Evolutionary conservation across 2,888 invertebrate genomes (phyloP).

Genomic region (Steinernema hermaphroditum): DNA sequence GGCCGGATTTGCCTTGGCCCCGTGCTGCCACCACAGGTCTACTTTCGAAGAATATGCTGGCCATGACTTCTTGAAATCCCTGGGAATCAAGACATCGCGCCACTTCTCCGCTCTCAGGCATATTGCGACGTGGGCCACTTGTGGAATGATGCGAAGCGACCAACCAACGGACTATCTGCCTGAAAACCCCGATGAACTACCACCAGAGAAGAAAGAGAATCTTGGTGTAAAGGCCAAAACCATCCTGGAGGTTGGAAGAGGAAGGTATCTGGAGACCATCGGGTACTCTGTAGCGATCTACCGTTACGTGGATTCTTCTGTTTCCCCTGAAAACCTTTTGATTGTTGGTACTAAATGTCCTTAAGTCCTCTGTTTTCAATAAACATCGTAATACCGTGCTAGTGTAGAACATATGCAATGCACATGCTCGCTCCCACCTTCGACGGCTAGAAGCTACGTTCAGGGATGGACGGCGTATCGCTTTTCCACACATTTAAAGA

Average conservation of each 20-base stretch:
- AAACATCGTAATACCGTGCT: too few species aligned
- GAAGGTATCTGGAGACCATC: conserved; percentile 42
- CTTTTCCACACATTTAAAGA: too few species aligned
- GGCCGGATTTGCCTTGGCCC: conserved; percentile 51
- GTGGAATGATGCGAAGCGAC: conserved; percentile 42
- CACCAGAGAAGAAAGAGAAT: conserved; percentile 32
- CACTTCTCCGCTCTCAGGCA: conserved; percentile 57
- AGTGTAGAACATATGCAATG: too few species aligned
- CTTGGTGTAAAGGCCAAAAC: conserved; percentile 55
- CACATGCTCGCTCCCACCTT: too few species aligned
- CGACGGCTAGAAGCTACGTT: too few species aligned
- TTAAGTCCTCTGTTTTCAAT: not conserved
- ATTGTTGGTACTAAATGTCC: conserved; percentile 45
- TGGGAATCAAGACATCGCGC: conserved; percentile 43
- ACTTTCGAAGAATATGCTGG: conserved; percentile 54
- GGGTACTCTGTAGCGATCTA: conserved; percentile 51
- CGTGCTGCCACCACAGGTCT: conserved; percentile 61
- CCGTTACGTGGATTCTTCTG: conserved; percentile 47
- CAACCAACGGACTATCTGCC: conserved; percentile 34
- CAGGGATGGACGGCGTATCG: too few species aligned
- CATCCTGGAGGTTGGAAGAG: conserved; percentile 54
- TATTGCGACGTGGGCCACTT: conserved; percentile 55
- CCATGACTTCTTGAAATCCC: conserved; percentile 41
- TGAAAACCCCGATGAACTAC: not conserved
- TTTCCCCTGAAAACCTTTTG: conserved; percentile 60